Conservation (phyloP, 1,140 invertebrate genomes). For the Chlorops oryzae region DNA sequence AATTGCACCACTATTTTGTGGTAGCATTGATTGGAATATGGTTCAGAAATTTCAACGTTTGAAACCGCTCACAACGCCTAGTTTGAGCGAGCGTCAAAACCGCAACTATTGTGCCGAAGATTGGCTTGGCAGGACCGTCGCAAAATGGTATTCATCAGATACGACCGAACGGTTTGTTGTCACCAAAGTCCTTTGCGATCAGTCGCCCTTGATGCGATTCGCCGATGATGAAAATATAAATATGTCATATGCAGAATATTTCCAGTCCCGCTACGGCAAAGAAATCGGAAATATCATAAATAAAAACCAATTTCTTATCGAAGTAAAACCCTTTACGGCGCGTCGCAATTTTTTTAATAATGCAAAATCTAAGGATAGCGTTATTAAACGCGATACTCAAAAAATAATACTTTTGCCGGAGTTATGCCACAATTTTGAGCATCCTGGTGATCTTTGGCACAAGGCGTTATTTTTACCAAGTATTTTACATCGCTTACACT, state of each 20-base stretch:
- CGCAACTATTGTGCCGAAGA: conserved; percentile 48
- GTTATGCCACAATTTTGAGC: conserved; percentile 76
- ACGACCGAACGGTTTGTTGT: conserved; percentile 70
- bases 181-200: conserved; percentile 69
- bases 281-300: conserved; percentile 59
- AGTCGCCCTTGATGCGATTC: conserved; percentile 75
- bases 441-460: conserved; percentile 82
- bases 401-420: conserved; percentile 73
- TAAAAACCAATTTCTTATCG: conserved; percentile 71
- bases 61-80: conserved; percentile 12
- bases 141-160: conserved; percentile 77
- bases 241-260: conserved; percentile 83
- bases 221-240: conserved; percentile 65
- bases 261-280: conserved; percentile 66
- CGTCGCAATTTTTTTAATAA: conserved; percentile 59
- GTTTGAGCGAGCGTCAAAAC: conserved; percentile 51
- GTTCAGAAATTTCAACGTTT: conserved; percentile 46
- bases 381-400: background rate
- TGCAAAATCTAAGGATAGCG: conserved; percentile 9
- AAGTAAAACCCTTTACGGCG: conserved; percentile 79
- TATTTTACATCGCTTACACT: conserved; percentile 61
- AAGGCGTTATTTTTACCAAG: conserved; percentile 84
- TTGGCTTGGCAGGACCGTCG: conserved; percentile 68
- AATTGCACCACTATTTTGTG: conserved; percentile 59
- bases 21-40: conserved; percentile 61